These are phyloP conservation scores for Oreochromis mossambicus DNA, from an alignment of 2,797 vertebrate species.

Conservation along the genomic window DNA sequence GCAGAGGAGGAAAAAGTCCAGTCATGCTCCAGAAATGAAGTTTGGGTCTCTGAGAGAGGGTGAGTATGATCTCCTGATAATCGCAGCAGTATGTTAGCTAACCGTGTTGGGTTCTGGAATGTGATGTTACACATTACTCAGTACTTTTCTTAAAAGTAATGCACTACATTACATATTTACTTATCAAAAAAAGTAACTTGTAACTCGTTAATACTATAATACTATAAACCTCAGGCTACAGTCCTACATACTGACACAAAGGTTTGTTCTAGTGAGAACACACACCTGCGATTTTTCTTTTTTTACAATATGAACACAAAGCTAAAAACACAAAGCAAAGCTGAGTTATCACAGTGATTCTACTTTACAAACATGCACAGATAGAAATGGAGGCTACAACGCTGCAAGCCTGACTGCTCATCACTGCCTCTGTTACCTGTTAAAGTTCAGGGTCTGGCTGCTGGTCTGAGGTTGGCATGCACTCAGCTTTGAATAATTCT, in stretches of 20 bases:
- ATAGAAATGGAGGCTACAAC: not conserved
- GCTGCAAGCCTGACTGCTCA: not conserved
- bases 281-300: not conserved
- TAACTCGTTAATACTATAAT: not conserved
- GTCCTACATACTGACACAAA: not conserved
- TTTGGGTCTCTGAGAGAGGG: constrained; percentile 87
- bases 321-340: not conserved
- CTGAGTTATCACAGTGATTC: not conserved
- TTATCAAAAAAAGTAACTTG: not conserved
- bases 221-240: not conserved
- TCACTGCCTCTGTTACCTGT: not conserved
- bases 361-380: not conserved
- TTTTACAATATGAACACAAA: not conserved
- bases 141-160: not conserved
- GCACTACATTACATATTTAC: not conserved
- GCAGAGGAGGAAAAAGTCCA: constrained; percentile 1
- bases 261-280: not conserved
- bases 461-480: not conserved
- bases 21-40: constrained; percentile 77
- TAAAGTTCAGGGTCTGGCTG: not conserved
- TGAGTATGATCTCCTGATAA: constrained; percentile 70
- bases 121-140: not conserved
- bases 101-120: not conserved
- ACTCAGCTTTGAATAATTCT: not conserved
- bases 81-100: not conserved